A percentile compares a stretch with the other conserved stretches of the same genome.
phyloP scores from a whole-genome alignment of 2,888 invertebrate genomes.

The Entomobrya multifasciata region DNA sequence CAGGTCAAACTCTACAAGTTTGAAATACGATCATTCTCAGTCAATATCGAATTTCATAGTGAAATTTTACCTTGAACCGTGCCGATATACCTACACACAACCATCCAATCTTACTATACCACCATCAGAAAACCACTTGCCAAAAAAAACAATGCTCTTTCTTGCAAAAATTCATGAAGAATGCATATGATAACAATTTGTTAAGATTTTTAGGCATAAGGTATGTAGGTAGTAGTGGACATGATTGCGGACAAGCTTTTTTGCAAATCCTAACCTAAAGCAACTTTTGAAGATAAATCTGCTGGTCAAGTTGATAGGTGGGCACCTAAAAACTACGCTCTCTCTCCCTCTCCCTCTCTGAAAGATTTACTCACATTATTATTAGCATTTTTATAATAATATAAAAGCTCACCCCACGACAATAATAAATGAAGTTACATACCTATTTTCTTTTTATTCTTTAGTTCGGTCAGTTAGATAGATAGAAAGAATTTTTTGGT shows the following conservation, averaged over 20 bases:
- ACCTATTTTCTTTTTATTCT: constrained; percentile 22
- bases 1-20: background rate
- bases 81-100: background rate
- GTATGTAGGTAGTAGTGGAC: background rate
- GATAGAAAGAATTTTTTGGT: constrained; percentile 2
- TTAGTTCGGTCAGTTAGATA: too few relatives aligned
- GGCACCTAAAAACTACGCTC: constrained; percentile 1
- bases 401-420: constrained; percentile 47
- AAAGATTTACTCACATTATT: constrained; percentile 40
- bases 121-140: background rate
- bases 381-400: constrained; percentile 42
- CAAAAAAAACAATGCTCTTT: background rate
- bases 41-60: constrained; percentile 56
- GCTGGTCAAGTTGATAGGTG: constrained; percentile 47
- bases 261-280: constrained; percentile 65
- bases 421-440: constrained; percentile 46
- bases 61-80: constrained; percentile 40
- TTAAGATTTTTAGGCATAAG: too few relatives aligned
- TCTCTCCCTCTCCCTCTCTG: background rate
- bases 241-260: background rate
- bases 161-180: background rate
- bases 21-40: constrained; percentile 43
- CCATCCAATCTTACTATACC: background rate
- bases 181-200: constrained; percentile 13
- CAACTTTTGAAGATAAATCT: constrained; percentile 55